phyloP scores from a whole-genome alignment of 2,113 vertebrate genomes.

The Hippoglossus stenolepis region DNA sequence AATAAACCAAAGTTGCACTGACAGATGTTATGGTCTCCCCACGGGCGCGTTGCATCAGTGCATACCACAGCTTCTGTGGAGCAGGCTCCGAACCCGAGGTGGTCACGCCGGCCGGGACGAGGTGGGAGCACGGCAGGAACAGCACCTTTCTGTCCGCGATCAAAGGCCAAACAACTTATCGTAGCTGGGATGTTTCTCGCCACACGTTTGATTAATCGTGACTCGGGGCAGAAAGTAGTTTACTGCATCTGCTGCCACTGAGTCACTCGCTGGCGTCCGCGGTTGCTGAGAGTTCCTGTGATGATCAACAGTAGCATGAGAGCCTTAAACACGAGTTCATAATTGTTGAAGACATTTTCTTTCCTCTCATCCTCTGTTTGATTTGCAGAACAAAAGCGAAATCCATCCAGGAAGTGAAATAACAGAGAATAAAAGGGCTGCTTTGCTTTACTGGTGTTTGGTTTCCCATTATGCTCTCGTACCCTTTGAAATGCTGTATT shows the following conservation, averaged over 20 bases:
- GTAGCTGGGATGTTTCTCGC: background rate
- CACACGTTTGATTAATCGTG: constrained; percentile 2
- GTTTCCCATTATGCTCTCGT: constrained; percentile 61
- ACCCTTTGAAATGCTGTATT: constrained; percentile 55
- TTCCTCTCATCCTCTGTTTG: constrained; percentile 15
- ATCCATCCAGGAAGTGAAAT: constrained; percentile 57
- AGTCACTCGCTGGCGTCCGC: constrained; percentile 43
- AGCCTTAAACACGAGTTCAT: constrained; percentile 43
- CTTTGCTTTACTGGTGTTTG: constrained; percentile 31
- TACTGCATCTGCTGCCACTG: constrained; percentile 20
- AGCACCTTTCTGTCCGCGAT: constrained; percentile 36
- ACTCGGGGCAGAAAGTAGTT: constrained; percentile 4
- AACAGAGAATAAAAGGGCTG: constrained; percentile 21
- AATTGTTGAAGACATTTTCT: constrained; percentile 37
- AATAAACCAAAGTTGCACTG: constrained; percentile 30
- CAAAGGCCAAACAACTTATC: background rate
- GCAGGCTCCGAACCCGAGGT: constrained; percentile 54
- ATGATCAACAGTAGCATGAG: constrained; percentile 30
- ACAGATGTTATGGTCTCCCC: constrained; percentile 41
- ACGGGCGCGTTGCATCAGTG: constrained; percentile 17
- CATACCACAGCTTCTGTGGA: constrained; percentile 60
- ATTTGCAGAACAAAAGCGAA: constrained; percentile 25
- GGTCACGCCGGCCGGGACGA: constrained; percentile 29
- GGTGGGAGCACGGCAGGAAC: constrained; percentile 31
- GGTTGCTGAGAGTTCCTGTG: constrained; percentile 14